Conservation (phyloP, 1,140 invertebrate genomes). For the Tetragonula clypearis region DNA sequence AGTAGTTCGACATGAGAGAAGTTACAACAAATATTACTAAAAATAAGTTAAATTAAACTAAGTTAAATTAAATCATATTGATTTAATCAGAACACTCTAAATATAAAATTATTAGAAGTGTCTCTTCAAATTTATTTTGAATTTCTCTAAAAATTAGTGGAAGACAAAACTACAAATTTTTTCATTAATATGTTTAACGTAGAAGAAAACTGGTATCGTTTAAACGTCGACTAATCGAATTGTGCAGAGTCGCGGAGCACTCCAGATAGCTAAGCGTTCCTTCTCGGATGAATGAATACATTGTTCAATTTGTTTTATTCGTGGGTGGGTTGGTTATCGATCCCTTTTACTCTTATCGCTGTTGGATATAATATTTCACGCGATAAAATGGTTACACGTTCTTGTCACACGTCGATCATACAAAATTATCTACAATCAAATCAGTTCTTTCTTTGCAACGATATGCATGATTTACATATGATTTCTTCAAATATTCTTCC, state of each 20-base stretch:
- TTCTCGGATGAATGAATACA: constrained; percentile 17
- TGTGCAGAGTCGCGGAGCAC: neutral
- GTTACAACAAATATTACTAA: too few relatives aligned
- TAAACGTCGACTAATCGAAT: neutral
- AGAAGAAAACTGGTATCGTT: neutral
- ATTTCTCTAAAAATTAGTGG: neutral
- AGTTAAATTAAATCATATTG: too few relatives aligned
- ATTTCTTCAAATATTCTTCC: neutral
- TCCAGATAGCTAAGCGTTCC: neutral
- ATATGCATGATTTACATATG: neutral
- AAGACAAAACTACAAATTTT: neutral
- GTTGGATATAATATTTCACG: neutral
- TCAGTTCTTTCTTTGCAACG: neutral
- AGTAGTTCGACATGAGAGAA: too few relatives aligned
- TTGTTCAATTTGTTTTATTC: constrained; percentile 3
- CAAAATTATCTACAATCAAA: neutral
- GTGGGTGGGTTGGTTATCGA: constrained; percentile 11
- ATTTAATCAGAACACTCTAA: neutral
- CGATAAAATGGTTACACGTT: neutral
- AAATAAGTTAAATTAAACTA: too few relatives aligned
- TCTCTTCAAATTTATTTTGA: neutral
- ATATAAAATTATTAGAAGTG: neutral
- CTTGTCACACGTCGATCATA: neutral
- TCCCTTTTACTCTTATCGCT: constrained; percentile 1
- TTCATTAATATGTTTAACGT: neutral